Base-by-base conservation (phyloP, 2,888 invertebrate species). In the Cactoblastis cactorum region DNA sequence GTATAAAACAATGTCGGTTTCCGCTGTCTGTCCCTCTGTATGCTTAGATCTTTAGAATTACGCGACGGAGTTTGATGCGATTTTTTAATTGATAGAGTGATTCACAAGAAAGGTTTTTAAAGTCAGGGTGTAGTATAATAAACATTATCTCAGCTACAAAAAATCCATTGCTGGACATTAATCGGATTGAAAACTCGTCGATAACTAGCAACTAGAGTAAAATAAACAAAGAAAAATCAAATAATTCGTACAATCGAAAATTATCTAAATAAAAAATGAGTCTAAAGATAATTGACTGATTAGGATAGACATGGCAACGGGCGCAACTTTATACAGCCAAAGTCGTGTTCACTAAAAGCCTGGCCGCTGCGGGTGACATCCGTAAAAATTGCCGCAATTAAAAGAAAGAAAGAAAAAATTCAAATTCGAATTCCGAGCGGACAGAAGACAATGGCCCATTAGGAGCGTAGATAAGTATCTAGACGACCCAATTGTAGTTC, bases 371-470 rank as follows among this genome's bases (percentile, higher is more conserved):
- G 63, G 62, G 72, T 76, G 81, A 80, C 80, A 79, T 79, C 77
- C 75, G 76, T 86, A 86, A 86, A 86, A 86, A 86, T 86, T 83
- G 77, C 77, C 67, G 80, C 77, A 85, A 86, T 86, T 86, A 86
- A 84, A 80, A 71, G 71, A 74, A 61, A 65, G 69, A 67, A 69
- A 68, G 63, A 80, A 80, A 81, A 76, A 79, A 74, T 71, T 63
- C 59, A 63, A 67, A 69, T 66, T 67, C 61, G 54, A 69, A 77
- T 72, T 73, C 67, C 58, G 62, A 61, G 69, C 65, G 69, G 60
- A 67, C 60, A 57, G 67, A 62, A 77, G 78, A 87, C 87, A 88
- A 88, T 87, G 71, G 86, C 68, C 87, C 86, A 88, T 88, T 88
- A 87, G 77, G 76, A 59, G 64, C 74, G 62, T 78, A 79, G 87